Percentiles rank a stretch among this genome's conserved stretches.
Conservation (phyloP, 1,140 invertebrate species). For the Caenorhabditis briggsae region DNA sequence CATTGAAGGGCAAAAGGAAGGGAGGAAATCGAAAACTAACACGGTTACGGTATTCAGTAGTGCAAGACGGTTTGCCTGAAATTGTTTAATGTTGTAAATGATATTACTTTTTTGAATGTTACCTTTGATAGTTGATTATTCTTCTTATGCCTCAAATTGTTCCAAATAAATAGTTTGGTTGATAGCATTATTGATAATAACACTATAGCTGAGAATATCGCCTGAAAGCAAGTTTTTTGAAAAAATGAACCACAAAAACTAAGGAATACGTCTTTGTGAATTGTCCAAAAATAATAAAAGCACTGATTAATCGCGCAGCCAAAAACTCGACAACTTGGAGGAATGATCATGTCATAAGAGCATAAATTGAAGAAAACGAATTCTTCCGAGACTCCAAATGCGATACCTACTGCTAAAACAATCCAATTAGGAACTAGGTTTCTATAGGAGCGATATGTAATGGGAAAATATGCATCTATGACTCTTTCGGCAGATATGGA, state of each 20-base stretch:
- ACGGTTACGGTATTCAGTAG: background rate
- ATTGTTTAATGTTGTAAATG: background rate
- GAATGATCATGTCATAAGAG: background rate
- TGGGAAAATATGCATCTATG: background rate
- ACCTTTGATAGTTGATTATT: slow-evolving; percentile 31
- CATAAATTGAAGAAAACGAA: background rate
- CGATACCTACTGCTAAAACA: background rate
- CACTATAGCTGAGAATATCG: background rate
- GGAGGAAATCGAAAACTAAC: background rate
- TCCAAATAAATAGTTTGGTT: background rate
- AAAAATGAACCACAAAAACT: background rate
- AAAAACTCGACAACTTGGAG: background rate
- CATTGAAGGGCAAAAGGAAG: background rate
- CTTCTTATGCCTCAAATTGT: background rate
- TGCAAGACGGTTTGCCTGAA: slow-evolving; percentile 19
- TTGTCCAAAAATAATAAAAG: slow-evolving; percentile 3
- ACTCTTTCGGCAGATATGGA: background rate
- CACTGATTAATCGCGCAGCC: background rate
- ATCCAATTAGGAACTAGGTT: background rate
- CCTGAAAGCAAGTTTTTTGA: background rate
- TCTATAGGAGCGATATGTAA: background rate
- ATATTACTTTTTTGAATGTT: background rate
- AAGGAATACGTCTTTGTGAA: background rate
- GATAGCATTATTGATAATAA: background rate
- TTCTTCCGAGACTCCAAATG: background rate